These are phyloP conservation scores for Camelus bactrianus DNA, from an alignment of 2,113 vertebrate genomes.

Conservation along the genomic window DNA sequence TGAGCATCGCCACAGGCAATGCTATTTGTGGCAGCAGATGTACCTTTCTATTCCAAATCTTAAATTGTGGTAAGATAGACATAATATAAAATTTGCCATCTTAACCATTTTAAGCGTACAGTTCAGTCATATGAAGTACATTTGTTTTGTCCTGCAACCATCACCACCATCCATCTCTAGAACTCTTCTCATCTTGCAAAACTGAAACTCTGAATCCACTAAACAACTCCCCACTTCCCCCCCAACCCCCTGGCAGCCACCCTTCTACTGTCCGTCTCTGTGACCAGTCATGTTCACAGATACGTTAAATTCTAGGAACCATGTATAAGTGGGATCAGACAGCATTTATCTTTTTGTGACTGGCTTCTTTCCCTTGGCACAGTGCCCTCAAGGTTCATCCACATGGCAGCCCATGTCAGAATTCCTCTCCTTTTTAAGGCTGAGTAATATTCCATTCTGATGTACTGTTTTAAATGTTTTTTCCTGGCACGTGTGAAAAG, in stretches of 20 bases:
- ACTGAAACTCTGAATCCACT: neutral
- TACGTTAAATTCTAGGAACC: neutral
- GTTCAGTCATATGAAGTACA: too few species aligned
- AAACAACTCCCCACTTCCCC: neutral
- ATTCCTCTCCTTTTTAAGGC: neutral
- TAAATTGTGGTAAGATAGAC: neutral
- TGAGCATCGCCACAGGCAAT: neutral
- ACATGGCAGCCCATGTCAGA: neutral
- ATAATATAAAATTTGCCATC: too few species aligned
- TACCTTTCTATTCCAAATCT: neutral
- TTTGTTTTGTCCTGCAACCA: rapidly evolving
- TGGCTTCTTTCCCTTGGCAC: neutral
- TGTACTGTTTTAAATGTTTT: neutral
- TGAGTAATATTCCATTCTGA: neutral
- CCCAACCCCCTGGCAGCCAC: neutral
- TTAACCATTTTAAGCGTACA: neutral
- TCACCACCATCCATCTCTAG: neutral
- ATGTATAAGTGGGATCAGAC: neutral
- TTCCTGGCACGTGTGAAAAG: neutral
- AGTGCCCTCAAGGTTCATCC: neutral
- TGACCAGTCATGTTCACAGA: neutral
- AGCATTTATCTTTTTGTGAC: neutral
- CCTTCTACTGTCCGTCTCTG: neutral
- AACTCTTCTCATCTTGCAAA: neutral
- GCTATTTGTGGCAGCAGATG: neutral